Evolutionary conservation across 1,140 invertebrate species (phyloP).

Genomic region (Achatina immaculata): DNA sequence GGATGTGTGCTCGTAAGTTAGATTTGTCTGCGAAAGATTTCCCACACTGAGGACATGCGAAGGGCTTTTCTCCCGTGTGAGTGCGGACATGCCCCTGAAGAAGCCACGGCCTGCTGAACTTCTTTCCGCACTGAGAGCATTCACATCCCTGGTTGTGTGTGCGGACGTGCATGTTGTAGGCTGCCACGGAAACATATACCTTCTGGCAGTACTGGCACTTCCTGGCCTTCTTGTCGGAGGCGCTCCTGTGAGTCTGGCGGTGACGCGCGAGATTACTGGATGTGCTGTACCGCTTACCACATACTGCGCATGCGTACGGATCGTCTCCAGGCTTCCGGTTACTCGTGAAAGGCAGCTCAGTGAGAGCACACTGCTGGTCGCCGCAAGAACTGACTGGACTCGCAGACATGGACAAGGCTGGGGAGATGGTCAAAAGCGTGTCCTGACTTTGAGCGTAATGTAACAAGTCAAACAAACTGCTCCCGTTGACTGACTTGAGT

Average conservation of each 20-base stretch:
- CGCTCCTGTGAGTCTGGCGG: conserved; percentile 67
- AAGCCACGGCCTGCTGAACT: conserved; percentile 95
- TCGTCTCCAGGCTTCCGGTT: conserved; percentile 30
- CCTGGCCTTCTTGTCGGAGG: conserved; percentile 67
- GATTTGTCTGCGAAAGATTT: conserved; percentile 98
- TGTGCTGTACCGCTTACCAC: conserved; percentile 70
- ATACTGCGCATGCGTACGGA: conserved; percentile 62
- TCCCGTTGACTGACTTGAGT: too few relatives aligned
- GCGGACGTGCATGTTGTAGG: conserved; percentile 95
- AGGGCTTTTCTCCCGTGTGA: conserved; percentile 98
- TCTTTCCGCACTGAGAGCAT: conserved; percentile 94
- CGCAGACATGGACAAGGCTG: too few relatives aligned
- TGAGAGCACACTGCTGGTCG: conserved; percentile 37
- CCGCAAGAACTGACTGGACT: too few relatives aligned
- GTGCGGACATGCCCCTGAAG: conserved; percentile 95
- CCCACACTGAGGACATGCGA: conserved; percentile 96
- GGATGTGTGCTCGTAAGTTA: conserved; percentile 98
- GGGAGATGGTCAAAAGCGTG: too few relatives aligned
- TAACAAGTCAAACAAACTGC: too few relatives aligned
- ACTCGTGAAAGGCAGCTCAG: conserved; percentile 36
- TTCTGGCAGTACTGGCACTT: conserved; percentile 92
- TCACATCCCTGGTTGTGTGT: conserved; percentile 94
- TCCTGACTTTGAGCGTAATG: too few relatives aligned
- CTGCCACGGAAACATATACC: conserved; percentile 97
- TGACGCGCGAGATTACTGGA: conserved; percentile 70